Evolutionary conservation across 2,113 vertebrate species (phyloP).

Genomic region (Gobio gobio): DNA sequence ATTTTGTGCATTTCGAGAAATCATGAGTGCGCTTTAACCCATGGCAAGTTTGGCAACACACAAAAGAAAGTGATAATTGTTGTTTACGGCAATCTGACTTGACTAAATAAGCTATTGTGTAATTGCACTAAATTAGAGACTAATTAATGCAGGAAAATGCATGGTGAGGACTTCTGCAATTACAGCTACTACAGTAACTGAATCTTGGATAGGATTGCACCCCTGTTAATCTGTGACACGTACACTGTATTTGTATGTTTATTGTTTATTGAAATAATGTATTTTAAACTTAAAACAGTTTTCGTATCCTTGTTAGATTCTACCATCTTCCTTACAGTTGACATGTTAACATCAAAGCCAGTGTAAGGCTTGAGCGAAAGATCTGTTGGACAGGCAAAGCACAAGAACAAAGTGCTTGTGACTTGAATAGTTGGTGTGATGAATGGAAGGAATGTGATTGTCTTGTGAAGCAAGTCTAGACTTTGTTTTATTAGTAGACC

Average conservation of each 20-base stretch:
- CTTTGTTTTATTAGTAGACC: conserved; percentile 25
- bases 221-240: not conserved
- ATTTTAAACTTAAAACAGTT: not conserved
- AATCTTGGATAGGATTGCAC: not conserved
- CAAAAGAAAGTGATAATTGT: conserved; percentile 17
- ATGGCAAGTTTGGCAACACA: not conserved
- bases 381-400: conserved; percentile 11
- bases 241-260: not conserved
- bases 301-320: not conserved
- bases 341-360: conserved; percentile 51
- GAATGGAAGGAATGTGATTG: conserved; percentile 48
- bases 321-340: conserved; percentile 29
- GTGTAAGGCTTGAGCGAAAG: conserved; percentile 19
- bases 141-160: conserved; percentile 16
- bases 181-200: not conserved
- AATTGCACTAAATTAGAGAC: conserved; percentile 52
- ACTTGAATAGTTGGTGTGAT: conserved; percentile 43
- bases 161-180: not conserved
- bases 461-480: conserved; percentile 41
- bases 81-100: conserved; percentile 3
- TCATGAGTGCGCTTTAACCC: not conserved
- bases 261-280: not conserved
- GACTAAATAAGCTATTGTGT: conserved; percentile 30
- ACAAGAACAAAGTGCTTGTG: conserved; percentile 43
- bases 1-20: not conserved